Percentiles rank a stretch among this genome's conserved stretches.
phyloP scores from a whole-genome alignment of 2,888 invertebrate genomes.

The Heliconius erato region DNA sequence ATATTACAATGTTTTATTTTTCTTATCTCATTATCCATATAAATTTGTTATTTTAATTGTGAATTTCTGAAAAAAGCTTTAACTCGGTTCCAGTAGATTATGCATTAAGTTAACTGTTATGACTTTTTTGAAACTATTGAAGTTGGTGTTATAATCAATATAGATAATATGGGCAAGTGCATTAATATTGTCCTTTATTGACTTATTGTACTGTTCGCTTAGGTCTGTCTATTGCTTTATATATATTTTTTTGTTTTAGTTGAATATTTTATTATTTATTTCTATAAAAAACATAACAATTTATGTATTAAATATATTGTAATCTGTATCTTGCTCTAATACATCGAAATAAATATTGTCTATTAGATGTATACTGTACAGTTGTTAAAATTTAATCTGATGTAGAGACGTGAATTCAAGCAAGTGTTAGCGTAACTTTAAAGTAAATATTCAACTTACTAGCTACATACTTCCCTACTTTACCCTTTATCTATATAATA shows the following conservation, averaged over 20 bases:
- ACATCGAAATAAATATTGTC: conserved; percentile 71
- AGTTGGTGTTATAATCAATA: conserved; percentile 85
- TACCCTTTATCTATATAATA: conserved; percentile 80
- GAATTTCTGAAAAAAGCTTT: conserved; percentile 85
- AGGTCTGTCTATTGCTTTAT: conserved; percentile 78
- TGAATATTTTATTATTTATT: conserved; percentile 86
- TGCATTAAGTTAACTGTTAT: conserved; percentile 76
- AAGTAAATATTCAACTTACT: conserved; percentile 76
- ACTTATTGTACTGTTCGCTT: conserved; percentile 83
- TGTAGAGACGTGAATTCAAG: conserved; percentile 66
- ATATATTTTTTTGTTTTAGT: conserved; percentile 78
- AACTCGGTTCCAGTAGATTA: conserved; percentile 86
- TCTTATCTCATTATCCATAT: conserved; percentile 79
- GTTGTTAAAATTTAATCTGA: conserved; percentile 53
- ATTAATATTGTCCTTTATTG: conserved; percentile 84
- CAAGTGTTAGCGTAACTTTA: conserved; percentile 75
- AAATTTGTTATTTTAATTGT: conserved; percentile 85
- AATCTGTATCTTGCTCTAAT: conserved; percentile 64
- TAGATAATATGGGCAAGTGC: conserved; percentile 85
- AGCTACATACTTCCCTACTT: conserved; percentile 73
- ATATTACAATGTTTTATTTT: conserved; percentile 81
- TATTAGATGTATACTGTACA: conserved; percentile 67
- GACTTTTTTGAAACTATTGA: conserved; percentile 81
- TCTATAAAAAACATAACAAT: conserved; percentile 74
- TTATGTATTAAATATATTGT: conserved; percentile 67